Evolutionary conservation across 1,140 invertebrate genomes (phyloP).

Genomic region (Listronotus oregonensis): DNA sequence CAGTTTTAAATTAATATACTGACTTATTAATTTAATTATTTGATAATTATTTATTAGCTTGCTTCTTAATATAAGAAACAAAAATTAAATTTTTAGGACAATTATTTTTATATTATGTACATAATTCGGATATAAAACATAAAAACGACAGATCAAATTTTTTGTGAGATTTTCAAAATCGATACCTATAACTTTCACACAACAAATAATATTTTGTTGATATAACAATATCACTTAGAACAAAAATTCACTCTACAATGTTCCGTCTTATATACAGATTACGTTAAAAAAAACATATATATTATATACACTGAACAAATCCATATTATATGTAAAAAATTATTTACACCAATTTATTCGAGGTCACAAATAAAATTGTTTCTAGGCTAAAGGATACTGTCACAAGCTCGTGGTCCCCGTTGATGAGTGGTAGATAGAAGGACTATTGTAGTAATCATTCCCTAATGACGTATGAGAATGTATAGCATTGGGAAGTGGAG

Average conservation of each 20-base stretch:
- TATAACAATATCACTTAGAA: constrained; percentile 16
- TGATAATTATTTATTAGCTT: too few species aligned
- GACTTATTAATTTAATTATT: too few species aligned
- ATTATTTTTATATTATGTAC: constrained; percentile 3
- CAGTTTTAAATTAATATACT: too few species aligned
- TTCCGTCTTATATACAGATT: constrained; percentile 4
- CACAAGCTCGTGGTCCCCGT: constrained; percentile 71
- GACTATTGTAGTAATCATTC: constrained; percentile 81
- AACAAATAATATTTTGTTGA: constrained; percentile 10
- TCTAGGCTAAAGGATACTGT: constrained; percentile 76
- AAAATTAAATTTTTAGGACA: neutral
- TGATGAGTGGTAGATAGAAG: constrained; percentile 71
- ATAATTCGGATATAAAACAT: constrained; percentile 11
- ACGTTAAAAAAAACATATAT: constrained; percentile 15
- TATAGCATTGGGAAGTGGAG: constrained; percentile 65
- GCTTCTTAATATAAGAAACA: neutral
- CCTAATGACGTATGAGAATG: constrained; percentile 63
- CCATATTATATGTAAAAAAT: constrained; percentile 11
- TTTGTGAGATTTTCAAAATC: constrained; percentile 20
- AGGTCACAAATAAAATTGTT: constrained; percentile 36
- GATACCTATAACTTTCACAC: constrained; percentile 3
- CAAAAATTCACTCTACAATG: neutral
- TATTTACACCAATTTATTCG: constrained; percentile 39
- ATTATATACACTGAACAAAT: constrained; percentile 35
- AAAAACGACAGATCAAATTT: constrained; percentile 16